These are phyloP conservation scores for Tupaia chinensis DNA, from an alignment of 2,113 vertebrate species.

Conservation along the genomic window DNA sequence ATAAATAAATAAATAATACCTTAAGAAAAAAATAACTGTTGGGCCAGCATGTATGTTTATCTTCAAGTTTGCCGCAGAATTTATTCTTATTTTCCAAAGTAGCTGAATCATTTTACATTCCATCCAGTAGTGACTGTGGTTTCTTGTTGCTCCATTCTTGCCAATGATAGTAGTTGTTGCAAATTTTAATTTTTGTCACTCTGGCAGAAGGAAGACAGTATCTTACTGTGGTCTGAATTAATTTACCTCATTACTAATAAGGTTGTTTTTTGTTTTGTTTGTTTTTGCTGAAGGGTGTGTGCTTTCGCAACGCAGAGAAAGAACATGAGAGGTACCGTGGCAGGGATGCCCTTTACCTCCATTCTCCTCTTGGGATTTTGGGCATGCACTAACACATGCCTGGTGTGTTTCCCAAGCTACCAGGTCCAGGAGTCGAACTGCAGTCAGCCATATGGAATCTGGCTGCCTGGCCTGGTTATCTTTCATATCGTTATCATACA, in stretches of 20 bases:
- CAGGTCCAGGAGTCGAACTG: no score
- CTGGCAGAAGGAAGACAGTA: constrained; percentile 8
- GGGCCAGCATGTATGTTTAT: not conserved
- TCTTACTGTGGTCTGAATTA: not conserved
- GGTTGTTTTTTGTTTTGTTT: no score
- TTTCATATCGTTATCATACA: not conserved
- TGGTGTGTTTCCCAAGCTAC: no score
- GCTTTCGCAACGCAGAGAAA: no score
- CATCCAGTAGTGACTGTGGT: not conserved
- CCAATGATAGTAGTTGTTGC: not conserved
- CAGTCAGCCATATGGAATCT: no score
- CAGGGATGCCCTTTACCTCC: no score
- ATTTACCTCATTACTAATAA: not conserved
- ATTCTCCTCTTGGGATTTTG: no score
- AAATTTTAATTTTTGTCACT: constrained; percentile 46
- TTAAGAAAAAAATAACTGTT: no score
- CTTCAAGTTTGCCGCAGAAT: not conserved
- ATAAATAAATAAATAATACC: no score
- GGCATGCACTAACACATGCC: no score
- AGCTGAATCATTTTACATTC: not conserved
- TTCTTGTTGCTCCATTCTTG: not conserved
- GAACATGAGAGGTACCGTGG: no score
- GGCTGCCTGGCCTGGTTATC: not conserved
- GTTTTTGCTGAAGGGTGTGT: no score
- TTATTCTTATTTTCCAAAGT: not conserved